phyloP scores from a whole-genome alignment of 2,113 vertebrate genomes.

The Podocnemis expansa region DNA sequence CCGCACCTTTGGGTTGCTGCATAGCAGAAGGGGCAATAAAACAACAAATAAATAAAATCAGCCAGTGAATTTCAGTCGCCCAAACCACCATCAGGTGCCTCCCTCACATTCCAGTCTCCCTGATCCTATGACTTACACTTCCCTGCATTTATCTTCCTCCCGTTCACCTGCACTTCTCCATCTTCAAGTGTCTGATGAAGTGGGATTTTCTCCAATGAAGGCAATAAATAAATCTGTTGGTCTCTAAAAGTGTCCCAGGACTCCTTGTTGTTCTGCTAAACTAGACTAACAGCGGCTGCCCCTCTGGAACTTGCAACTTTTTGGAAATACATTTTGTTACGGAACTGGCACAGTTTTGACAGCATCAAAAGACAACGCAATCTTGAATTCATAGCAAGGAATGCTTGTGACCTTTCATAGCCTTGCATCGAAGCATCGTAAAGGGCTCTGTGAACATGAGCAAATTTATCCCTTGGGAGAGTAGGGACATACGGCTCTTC shows the following conservation, averaged over 20 bases:
- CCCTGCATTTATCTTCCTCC: too few species aligned
- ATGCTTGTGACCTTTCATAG: background rate
- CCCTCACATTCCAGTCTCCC: background rate
- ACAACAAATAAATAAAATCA: background rate
- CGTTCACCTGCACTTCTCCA: too few species aligned
- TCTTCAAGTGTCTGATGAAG: too few species aligned
- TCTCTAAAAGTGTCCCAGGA: too few species aligned
- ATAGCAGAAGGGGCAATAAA: background rate
- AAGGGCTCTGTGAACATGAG: accelerated
- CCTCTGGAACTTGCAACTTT: too few species aligned
- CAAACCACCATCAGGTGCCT: background rate
- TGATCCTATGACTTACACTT: too few species aligned
- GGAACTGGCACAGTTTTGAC: background rate
- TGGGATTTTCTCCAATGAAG: too few species aligned
- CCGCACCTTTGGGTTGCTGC: background rate
- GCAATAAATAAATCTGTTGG: too few species aligned
- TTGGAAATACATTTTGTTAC: background rate
- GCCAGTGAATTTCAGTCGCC: background rate
- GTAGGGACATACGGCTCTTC: background rate
- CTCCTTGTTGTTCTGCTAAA: too few species aligned
- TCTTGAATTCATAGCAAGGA: background rate
- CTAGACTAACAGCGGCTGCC: too few species aligned
- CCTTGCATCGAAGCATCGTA: accelerated
- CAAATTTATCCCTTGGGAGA: background rate
- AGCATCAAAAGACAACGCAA: background rate